Percentiles rank a stretch among this genome's conserved stretches.
Evolutionary conservation across 2,888 invertebrate genomes (phyloP).

Genomic region (Nysson spinosus): DNA sequence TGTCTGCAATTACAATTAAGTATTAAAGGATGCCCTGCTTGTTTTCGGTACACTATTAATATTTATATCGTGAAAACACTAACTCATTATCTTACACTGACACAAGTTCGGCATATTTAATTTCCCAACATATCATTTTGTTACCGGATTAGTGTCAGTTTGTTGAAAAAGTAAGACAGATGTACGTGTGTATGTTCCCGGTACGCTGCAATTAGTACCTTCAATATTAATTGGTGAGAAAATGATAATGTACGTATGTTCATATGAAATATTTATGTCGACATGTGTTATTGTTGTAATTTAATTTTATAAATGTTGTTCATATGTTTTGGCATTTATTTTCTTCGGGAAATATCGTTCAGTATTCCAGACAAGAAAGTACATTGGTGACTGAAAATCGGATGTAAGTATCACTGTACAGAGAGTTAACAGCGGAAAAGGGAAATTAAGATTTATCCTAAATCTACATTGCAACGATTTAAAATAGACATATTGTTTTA

Average conservation of each 20-base stretch:
- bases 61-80: slow-evolving; percentile 23
- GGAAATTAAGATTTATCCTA: slow-evolving; percentile 2
- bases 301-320: slow-evolving; percentile 32
- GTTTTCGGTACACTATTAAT: slow-evolving; percentile 21
- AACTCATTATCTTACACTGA: slow-evolving; percentile 20
- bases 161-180: slow-evolving; percentile 14
- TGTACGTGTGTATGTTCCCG: slow-evolving; percentile 19
- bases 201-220: slow-evolving; percentile 29
- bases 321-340: slow-evolving; percentile 31
- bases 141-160: slow-evolving; percentile 19
- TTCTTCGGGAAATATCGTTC: slow-evolving; percentile 32
- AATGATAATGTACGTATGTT: slow-evolving; percentile 29
- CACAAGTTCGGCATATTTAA: slow-evolving; percentile 25
- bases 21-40: slow-evolving; percentile 10
- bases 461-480: background rate
- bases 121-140: slow-evolving; percentile 29
- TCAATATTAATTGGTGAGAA: slow-evolving; percentile 20
- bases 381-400: slow-evolving; percentile 25
- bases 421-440: slow-evolving; percentile 20
- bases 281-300: slow-evolving; percentile 24
- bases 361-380: slow-evolving; percentile 30
- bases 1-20: slow-evolving; percentile 22
- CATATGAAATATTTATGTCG: slow-evolving; percentile 33
- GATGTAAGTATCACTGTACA: slow-evolving; percentile 37
- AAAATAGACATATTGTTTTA: too few relatives aligned